Evolutionary conservation across 2,113 vertebrate species (phyloP), one percentile per base, ranked within the genome.

Genomic region (Myrmecobius fasciatus): DNA sequence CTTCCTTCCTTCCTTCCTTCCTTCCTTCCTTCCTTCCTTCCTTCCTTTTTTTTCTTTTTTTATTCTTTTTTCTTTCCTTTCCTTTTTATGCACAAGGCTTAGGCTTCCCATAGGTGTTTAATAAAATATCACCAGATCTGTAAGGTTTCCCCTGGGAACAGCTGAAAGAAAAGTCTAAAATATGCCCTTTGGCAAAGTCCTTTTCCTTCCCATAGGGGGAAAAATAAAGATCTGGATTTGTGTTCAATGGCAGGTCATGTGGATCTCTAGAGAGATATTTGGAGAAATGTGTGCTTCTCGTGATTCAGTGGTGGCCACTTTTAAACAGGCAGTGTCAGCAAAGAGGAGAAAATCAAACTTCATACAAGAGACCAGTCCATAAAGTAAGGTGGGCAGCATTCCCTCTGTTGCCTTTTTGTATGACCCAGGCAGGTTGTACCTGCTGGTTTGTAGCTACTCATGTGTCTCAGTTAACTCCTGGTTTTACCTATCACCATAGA

Each of bases 151-250:
- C 46, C 36, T 95, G 53, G 31, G 49, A 95, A 83, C 12, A 97
- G 83, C 95, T 94, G 91, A 96, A 97, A 92, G 54, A 96, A 96
- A 97, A 94, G 24, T 20, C 95, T 97, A 92, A 98, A 98, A 96
- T 97, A 98, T 95, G 89, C 96, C 92, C 52, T 96, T 98, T 98
- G 98, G 96, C 97, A 98, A 92, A 92, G 10, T 52, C 7, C 53
- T 31, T 96, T 49, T 91, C 36, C 98, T 98, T 97, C 97, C 95
- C 97, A 97, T 54, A 97, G 97, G 97, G 97, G 96, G 96, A 11
- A 52, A 96, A 97, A 90, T 7, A 91, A 95, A 93, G 96, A n/a
- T 93, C 54, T 90, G 94, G 88, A 97, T 97, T 95, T 96, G 96
- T 96, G 96, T 88, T 52, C 96, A 96, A 47, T 91, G 49, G 93